Base-by-base conservation (phyloP, 2,797 vertebrate genomes). In the Cynodonichthys magdalenae region DNA sequence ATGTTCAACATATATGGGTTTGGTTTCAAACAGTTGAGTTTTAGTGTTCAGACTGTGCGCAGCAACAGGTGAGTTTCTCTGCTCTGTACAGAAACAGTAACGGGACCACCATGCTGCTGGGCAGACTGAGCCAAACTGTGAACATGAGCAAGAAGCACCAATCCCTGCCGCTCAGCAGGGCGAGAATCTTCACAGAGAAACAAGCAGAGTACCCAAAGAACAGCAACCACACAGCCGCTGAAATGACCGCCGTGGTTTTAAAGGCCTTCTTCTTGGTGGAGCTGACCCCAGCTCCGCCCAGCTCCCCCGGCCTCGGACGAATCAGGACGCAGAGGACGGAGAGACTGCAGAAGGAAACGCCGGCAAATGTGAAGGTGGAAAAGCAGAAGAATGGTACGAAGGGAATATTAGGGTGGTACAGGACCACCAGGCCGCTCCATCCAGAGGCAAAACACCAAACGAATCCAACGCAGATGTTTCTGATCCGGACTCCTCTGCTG, bases 91-190 rank as follows among this genome's bases (percentile, higher is more conserved):
- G 59, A 20, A 57, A 57, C 42, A 57, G 59, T 1, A 69, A 6
- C 0, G 48, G 59, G 8, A 47, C n/a, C 20, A 57, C 20, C 53
- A 69, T 12, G 45, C 47, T 69, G 49, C 59, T 69, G 59, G 59
- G 53, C 31, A 69, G 36, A 45, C 47, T 63, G 41, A 63, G 19
- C 59, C 59, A 69, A 2, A 51, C 6, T 8, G n/a, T 44, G 24
- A 11, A 20, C 3, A 31, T 7, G 14, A 41, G 2, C 19, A 70
- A 3, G 6, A 41, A 12, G 4, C 59, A 57, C n/a, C n/a, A 15
- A 2, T 59, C 28, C 6, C 11, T 3, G 10, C 46, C 4, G 17
- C 31, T 19, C 47, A 63, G n/a, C 29, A 18, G 1, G 0, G 3
- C 8, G 14, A 24, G 3, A 47, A 7, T 12, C 5, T 56, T 18